Percentiles rank a stretch among this genome's conserved stretches.
Conservation (phyloP, 2,113 vertebrate species). For the Neopipo cinnamomea region DNA sequence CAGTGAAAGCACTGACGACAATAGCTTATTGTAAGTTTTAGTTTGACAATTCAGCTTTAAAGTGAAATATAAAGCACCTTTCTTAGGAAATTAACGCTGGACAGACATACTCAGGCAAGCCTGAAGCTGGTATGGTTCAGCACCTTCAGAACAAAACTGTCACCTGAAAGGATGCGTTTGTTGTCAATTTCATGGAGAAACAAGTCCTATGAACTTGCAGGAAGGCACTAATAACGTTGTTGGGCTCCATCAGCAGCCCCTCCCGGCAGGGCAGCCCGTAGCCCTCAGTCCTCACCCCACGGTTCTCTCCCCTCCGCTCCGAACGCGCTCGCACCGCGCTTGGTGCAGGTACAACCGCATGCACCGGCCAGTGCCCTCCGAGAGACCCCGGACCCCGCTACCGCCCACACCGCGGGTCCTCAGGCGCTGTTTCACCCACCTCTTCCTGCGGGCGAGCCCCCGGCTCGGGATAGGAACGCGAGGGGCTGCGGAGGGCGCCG, state of each 20-base stretch:
- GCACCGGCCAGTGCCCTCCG: fast-evolving
- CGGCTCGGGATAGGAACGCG: not conserved
- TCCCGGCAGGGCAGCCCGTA: fast-evolving
- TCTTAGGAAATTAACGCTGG: not conserved
- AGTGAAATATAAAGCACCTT: not conserved
- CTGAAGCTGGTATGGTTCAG: too few species aligned
- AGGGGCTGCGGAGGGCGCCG: not conserved
- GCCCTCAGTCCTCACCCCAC: not conserved
- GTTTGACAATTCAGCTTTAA: not conserved
- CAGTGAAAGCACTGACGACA: not conserved
- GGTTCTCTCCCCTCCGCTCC: not conserved
- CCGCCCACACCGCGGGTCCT: not conserved
- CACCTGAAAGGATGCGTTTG: not conserved
- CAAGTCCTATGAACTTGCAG: not conserved
- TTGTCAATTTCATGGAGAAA: not conserved
- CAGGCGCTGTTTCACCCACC: fast-evolving
- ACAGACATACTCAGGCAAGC: not conserved
- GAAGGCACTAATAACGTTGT: not conserved
- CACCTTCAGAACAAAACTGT: fast-evolving
- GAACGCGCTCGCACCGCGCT: too few species aligned
- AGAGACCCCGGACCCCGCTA: fast-evolving
- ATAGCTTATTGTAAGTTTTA: fast-evolving
- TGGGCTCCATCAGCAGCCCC: not conserved
- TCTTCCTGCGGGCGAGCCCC: not conserved
- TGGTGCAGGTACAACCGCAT: fast-evolving